phyloP scores from a whole-genome alignment of 2,113 vertebrate genomes.

The Tachycineta bicolor region DNA sequence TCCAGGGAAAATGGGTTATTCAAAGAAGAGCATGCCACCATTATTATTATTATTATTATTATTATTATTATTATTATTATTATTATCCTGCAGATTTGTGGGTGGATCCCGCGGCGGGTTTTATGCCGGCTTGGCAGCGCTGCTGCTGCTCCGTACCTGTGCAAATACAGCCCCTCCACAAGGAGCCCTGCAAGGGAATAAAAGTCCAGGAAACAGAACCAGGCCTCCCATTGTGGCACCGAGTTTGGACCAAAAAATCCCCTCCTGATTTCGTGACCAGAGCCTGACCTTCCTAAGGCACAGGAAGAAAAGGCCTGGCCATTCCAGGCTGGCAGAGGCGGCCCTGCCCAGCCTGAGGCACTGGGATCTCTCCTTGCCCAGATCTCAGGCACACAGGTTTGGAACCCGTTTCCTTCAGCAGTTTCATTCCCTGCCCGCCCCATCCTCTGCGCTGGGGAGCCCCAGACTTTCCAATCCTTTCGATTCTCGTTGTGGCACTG shows the following conservation, averaged over 20 bases:
- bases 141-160: not conserved
- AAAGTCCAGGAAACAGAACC: not conserved
- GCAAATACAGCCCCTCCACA: fast-evolving
- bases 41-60: fast-evolving
- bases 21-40: not conserved
- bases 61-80: not conserved
- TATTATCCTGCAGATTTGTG: fast-evolving
- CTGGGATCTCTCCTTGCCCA: not conserved
- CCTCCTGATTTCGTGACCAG: fast-evolving
- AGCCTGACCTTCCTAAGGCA: fast-evolving
- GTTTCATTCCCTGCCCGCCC: not conserved
- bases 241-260: not conserved
- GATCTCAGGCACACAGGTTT: too few relatives aligned
- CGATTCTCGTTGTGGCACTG: not conserved
- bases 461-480: not conserved
- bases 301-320: fast-evolving
- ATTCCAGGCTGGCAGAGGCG: fast-evolving
- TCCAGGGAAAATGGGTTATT: not conserved
- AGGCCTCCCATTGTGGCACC: fast-evolving
- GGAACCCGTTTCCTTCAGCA: not conserved
- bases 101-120: not conserved
- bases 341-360: fast-evolving
- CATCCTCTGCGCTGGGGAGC: not conserved
- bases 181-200: fast-evolving
- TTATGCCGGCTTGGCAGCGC: not conserved